Conservation (phyloP, 2,113 vertebrate species). For the Phoenicopterus ruber region DNA sequence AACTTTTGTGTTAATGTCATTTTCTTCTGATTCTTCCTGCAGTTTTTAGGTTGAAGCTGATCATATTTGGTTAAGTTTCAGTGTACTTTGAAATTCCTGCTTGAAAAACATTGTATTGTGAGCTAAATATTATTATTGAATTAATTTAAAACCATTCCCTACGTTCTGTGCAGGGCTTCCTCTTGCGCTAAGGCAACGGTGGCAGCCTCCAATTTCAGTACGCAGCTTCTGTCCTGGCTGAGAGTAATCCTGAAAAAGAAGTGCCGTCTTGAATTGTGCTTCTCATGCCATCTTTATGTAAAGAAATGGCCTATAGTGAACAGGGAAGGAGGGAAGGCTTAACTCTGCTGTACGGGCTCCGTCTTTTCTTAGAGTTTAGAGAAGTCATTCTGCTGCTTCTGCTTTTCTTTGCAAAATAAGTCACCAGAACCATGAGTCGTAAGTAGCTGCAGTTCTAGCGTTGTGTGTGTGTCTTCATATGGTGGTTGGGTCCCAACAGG, state of each 20-base stretch:
- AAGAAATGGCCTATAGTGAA: not conserved
- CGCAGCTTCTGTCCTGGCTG: not conserved
- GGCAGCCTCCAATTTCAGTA: not conserved
- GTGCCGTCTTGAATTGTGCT: not conserved
- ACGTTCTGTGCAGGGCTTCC: not conserved
- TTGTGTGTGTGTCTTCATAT: not conserved
- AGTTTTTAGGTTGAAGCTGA: not conserved
- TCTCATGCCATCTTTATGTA: not conserved
- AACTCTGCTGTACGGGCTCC: not conserved
- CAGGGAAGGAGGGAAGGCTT: not conserved
- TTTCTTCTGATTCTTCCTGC: not conserved
- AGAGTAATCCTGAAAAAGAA: not conserved
- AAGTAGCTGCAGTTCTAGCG: not conserved
- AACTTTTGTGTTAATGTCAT: not conserved
- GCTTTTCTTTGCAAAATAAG: not conserved
- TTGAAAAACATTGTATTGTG: not conserved
- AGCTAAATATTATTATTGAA: not conserved
- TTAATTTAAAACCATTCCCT: not conserved
- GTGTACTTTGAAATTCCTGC: not conserved
- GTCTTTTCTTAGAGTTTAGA: not conserved
- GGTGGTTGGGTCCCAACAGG: not conserved
- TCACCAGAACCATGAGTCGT: rapidly evolving
- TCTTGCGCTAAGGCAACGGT: not conserved
- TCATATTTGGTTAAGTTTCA: not conserved
- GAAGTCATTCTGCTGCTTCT: not conserved